Evolutionary conservation across 1,140 invertebrate species (phyloP), one percentile per base, ranked within the genome.

Genomic region (Caerostris extrusa): DNA sequence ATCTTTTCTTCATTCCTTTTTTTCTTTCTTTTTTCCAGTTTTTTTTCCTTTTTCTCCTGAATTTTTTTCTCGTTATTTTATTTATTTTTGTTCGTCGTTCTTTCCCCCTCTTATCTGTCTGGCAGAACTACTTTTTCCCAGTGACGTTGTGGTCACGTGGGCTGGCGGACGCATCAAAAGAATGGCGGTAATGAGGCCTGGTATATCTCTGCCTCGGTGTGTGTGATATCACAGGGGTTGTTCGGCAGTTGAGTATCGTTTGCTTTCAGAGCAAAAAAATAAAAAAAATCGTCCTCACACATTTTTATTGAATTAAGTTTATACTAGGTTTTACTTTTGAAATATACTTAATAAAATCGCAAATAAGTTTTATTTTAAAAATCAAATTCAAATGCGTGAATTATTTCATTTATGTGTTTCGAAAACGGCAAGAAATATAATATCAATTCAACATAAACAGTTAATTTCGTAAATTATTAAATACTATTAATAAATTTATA

Each of bases 101-200:
- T 57, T 85, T 81, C 50, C 67, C 50, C 50, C 67, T 58, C 91
- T 93, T 93, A 93, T 93, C 91, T 87, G 91, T 93, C 91, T 93
- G 83, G 85, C 82, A 67, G 91, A 93, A 93, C 91, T 93, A 93
- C 91, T 93, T 93, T n/a, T 93, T 86, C 83, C 87, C 60, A 93
- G 91, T 93, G 91, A 93, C 91, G 91, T 87, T 93, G 91, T 93
- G 91, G 91, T 93, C 91, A 87, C 91, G 91, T 93, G 91, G 67
- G 85, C 91, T 87, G 82, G 91, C 60, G 91, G 91, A 93, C 91
- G 91, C 91, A 93, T 93, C 91, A 93, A 93, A 93, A 93, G 91
- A 93, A 93, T 93, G 64, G 91, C 83, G 91, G 91, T 93, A 93
- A 93, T 93, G 91, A 93, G 91, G 91, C 91, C 91, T 93, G 91